These are phyloP conservation scores for Octodonta nipae DNA, from an alignment of 2,888 invertebrate genomes.

Conservation along the genomic window DNA sequence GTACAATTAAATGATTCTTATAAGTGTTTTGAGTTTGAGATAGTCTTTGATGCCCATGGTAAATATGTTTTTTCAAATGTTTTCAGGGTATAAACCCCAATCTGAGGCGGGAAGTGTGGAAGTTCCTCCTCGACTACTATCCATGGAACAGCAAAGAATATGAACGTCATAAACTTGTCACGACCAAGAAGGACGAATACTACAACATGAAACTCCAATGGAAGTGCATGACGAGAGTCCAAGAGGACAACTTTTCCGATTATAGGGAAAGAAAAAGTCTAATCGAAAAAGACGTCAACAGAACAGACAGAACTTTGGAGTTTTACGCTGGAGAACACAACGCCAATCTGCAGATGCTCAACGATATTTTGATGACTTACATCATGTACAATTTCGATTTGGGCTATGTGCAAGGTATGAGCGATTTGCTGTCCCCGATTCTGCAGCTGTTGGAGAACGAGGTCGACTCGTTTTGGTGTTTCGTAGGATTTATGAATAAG, in stretches of 20 bases:
- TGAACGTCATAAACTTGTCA: conserved; percentile 55
- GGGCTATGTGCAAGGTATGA: conserved; percentile 95
- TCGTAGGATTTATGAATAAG: conserved; percentile 92
- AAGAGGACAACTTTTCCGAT: conserved; percentile 77
- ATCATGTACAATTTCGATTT: conserved; percentile 98
- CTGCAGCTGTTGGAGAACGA: conserved; percentile 80
- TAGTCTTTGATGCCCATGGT: too few species aligned
- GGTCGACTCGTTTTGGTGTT: conserved; percentile 97
- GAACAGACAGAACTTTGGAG: conserved; percentile 82
- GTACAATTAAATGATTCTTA: too few species aligned
- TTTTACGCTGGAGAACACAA: conserved; percentile 92
- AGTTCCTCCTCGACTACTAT: conserved; percentile 79
- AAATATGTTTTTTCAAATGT: conserved; percentile 3
- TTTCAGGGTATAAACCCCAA: conserved; percentile 63
- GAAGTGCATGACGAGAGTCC: conserved; percentile 75
- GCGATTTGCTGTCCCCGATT: conserved; percentile 87
- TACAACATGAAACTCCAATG: conserved; percentile 94
- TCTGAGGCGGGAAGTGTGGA: conserved; percentile 80
- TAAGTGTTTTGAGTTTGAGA: too few species aligned
- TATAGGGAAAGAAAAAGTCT: conserved; percentile 83
- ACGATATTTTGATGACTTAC: conserved; percentile 94
- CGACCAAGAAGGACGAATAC: conserved; percentile 71
- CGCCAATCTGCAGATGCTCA: conserved; percentile 67
- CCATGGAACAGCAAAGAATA: conserved; percentile 68
- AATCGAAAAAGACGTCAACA: conserved; percentile 93